phyloP scores from a whole-genome alignment of 2,113 vertebrate species.

The Lagopus muta region DNA sequence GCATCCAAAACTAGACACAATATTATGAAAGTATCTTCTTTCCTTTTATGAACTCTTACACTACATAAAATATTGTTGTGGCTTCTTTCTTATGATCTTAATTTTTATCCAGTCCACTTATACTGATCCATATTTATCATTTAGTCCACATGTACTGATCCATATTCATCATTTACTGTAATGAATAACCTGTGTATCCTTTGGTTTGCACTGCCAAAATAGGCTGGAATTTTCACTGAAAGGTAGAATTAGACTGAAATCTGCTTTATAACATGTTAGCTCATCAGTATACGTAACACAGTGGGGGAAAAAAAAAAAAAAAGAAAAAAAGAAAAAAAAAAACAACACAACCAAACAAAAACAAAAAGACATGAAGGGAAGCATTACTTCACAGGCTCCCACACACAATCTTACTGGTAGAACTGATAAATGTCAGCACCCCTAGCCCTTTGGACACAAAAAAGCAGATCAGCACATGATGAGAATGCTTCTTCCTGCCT shows the following conservation, averaged over 20 bases:
- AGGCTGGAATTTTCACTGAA: background rate
- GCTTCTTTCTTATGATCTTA: background rate
- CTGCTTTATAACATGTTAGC: background rate
- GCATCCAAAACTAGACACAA: background rate
- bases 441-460: background rate
- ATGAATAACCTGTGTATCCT: background rate
- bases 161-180: background rate
- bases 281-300: background rate
- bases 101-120: background rate
- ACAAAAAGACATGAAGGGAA: background rate
- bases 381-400: background rate
- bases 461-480: background rate
- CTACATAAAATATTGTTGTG: background rate
- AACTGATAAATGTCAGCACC: background rate
- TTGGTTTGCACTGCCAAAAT: background rate
- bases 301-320: background rate
- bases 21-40: background rate
- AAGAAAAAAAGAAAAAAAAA: background rate
- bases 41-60: background rate
- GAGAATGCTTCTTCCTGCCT: background rate
- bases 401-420: background rate
- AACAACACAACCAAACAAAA: background rate
- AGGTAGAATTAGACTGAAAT: background rate
- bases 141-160: background rate
- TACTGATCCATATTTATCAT: background rate